Percentiles rank a stretch among this genome's conserved stretches.
Evolutionary conservation across 30 jellyfish, hydroid and myxozoan genomes (phyloP).

Genomic region (Mastigias papua): DNA sequence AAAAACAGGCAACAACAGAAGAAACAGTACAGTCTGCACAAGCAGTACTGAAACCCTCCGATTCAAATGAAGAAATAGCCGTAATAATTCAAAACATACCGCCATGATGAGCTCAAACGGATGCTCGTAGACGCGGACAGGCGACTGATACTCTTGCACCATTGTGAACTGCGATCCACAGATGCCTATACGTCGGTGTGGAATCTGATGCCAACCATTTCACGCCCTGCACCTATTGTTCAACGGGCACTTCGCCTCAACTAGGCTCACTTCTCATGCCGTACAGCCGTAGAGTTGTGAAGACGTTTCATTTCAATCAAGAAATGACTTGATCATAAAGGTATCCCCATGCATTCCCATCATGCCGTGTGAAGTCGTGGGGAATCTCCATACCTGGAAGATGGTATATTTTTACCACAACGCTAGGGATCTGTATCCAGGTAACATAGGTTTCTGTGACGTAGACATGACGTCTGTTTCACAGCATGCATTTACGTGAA

Average conservation of each 20-base stretch:
- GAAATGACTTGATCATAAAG: slow-evolving; percentile 29
- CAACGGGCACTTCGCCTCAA: background rate
- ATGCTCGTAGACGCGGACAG: slow-evolving; percentile 92
- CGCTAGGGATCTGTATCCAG: no score
- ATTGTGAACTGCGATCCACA: slow-evolving; percentile 5
- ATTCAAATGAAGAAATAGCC: background rate
- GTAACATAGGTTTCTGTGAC: no score
- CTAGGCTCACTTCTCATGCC: background rate
- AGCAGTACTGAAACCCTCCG: background rate
- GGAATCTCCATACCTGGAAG: slow-evolving; percentile 46
- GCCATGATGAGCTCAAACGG: slow-evolving; percentile 96
- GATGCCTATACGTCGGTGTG: background rate
- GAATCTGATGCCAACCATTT: background rate
- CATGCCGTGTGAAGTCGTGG: background rate
- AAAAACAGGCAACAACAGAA: background rate
- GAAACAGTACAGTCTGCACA: background rate
- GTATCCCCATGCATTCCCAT: slow-evolving; percentile 55
- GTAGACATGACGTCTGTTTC: no score
- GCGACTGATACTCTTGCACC: slow-evolving; percentile 98
- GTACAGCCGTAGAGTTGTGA: no score
- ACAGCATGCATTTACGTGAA: no score
- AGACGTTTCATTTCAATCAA: slow-evolving; percentile 1
- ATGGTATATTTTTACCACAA: no score
- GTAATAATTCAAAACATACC: slow-evolving; percentile 43
- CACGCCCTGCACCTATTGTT: background rate